These are phyloP conservation scores for Harpagoxenus sublaevis DNA, from an alignment of 2,888 invertebrate genomes.

Conservation along the genomic window DNA sequence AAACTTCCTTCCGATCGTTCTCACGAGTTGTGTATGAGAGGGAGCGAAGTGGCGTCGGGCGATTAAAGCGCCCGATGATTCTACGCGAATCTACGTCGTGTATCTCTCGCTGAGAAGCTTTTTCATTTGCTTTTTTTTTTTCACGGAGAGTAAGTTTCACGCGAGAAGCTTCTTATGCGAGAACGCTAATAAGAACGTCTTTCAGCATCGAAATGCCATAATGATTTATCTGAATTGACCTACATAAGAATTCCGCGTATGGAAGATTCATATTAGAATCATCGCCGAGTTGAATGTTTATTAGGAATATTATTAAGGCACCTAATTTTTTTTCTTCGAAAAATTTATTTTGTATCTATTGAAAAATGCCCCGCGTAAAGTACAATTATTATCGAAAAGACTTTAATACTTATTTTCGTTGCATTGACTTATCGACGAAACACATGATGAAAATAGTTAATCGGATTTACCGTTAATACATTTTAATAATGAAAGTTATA, in stretches of 20 bases:
- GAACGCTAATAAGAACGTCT: neutral
- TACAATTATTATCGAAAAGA: constrained; percentile 1
- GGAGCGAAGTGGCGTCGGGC: constrained; percentile 64
- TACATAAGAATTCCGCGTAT: constrained; percentile 7
- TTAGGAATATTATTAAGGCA: neutral
- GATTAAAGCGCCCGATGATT: constrained; percentile 66
- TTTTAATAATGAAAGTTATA: constrained; percentile 19
- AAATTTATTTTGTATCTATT: constrained; percentile 2
- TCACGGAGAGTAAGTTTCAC: constrained; percentile 48
- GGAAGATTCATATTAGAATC: constrained; percentile 15
- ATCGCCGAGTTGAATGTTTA: neutral
- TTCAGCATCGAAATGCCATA: neutral
- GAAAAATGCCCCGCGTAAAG: neutral
- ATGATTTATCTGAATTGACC: neutral
- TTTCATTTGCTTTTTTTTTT: constrained; percentile 17
- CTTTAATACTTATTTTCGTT: constrained; percentile 6
- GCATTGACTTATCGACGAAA: neutral
- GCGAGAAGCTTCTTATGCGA: constrained; percentile 53
- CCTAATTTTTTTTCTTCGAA: neutral
- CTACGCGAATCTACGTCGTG: neutral
- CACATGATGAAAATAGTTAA: constrained; percentile 6
- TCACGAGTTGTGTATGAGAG: constrained; percentile 58
- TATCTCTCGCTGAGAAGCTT: neutral
- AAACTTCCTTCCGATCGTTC: constrained; percentile 74
- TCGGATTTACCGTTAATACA: constrained; percentile 25